Evolutionary conservation across 2,113 vertebrate species (phyloP).

Genomic region (Forbesichthys papilliferus): DNA sequence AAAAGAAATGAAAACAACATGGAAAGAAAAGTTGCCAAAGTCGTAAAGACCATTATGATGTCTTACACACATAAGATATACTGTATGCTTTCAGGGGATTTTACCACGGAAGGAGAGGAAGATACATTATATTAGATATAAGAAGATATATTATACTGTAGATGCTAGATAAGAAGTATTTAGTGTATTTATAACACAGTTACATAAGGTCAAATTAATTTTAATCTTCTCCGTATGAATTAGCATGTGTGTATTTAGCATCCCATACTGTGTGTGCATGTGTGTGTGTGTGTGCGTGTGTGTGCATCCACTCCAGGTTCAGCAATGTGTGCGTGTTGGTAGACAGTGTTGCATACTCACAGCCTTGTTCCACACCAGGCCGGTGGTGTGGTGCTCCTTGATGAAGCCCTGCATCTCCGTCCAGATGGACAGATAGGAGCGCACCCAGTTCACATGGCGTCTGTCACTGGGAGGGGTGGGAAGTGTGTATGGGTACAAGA

Average conservation of each 20-base stretch:
- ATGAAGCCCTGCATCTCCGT: slow-evolving; percentile 92
- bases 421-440: slow-evolving; percentile 93
- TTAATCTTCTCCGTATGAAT: background rate
- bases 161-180: too few relatives aligned
- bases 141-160: too few relatives aligned
- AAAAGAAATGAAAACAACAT: slow-evolving; percentile 35
- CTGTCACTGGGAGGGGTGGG: slow-evolving; percentile 76
- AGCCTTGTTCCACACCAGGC: slow-evolving; percentile 89
- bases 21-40: slow-evolving; percentile 28
- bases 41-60: background rate
- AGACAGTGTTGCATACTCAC: slow-evolving; percentile 75
- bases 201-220: too few relatives aligned
- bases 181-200: too few relatives aligned
- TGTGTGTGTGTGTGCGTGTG: background rate
- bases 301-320: background rate
- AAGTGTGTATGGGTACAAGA: background rate
- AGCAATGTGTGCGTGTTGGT: background rate
- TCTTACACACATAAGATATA: background rate
- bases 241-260: background rate
- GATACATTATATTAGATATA: too few relatives aligned
- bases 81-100: background rate
- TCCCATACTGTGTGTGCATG: background rate
- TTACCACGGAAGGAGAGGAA: too few relatives aligned
- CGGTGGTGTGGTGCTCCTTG: slow-evolving; percentile 91
- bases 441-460: slow-evolving; percentile 95